Base-by-base conservation (phyloP, 2,888 invertebrate species). In the Vanessa cardui region DNA sequence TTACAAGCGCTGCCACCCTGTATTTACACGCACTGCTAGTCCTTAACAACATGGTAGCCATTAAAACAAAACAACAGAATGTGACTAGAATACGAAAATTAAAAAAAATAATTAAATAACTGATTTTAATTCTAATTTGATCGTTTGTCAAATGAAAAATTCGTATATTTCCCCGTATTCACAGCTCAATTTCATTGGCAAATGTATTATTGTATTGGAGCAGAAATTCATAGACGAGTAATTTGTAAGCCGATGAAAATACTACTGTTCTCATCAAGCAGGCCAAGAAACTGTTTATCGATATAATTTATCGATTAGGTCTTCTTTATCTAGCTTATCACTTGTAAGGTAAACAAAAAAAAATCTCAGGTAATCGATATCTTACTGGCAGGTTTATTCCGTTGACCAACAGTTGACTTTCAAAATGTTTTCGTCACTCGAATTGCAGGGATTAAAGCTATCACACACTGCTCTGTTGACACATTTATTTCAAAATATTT, bases 31-130 rank as follows among this genome's bases (percentile, higher is more conserved):
- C 72, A 72, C 74, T 77, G 83, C 80, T 90, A 89, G 91, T 91
- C 86, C 90, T 84, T 86, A 90, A 82, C 78, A 90, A 85, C 90
- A 90, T 90, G 69, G 83, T 87, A 76, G 87, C 89, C 89, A 89
- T 91, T 82, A 84, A 73, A 68, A 69, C 56, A 69, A 73, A 72
- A 58, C 31, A 44, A 64, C 69, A 69, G 68, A 72, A 74, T 68
- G 70, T 75, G 71, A 72, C 73, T 69, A 50, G 66, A 74, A 54
- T 75, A 74, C 79, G 72, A 78, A 78, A 72, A 74, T 71, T 61
- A 47, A 64, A 59, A 12, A 26, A 58, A 39, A 39, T 9, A 39
- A 39, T 39, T 39, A 39, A 39, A 39, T 39, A 2, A 44, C 16
- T 54, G 6, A 45, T 64, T 16, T 8, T 49, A 62, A 58, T 66